Base-by-base conservation (phyloP, 1,140 invertebrate species). In the Berghia stephanieae region DNA sequence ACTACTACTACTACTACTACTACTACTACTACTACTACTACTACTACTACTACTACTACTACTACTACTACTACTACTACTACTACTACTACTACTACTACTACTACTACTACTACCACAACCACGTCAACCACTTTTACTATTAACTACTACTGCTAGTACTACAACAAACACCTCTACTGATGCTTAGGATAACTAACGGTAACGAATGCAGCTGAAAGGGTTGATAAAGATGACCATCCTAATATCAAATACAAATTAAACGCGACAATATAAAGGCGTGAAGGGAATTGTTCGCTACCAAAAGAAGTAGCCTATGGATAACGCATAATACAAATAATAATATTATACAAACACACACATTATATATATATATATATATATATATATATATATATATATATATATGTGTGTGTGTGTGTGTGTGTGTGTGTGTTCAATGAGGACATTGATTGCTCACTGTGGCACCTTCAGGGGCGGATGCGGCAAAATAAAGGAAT, bases 1-100 rank as follows among this genome's bases (percentile, higher is more conserved):
- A 52, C 70, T 24, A 24, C 2, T 55, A 46, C 34, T 55, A 52
- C 46, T 73, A 21, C 71, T 73, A 27, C 36, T 73, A 46, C 43
- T 55, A 1, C 46, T 63, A 46, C 46, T 55, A 1, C 46, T 63
- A 31, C 49, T 55, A 52, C 46, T 73, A 46, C 71, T 55, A 1
- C 46, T 73, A 46, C 1, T 55, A 21, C 46, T 63, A 46, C 71
- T 73, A 1, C 46, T 73, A 31, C n/a, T 55, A 27, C 46, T 73
- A 46, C 49, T 73, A 31, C 46, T 55, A 46, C 71, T 55, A 21
- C 2, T 63, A 13, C 49, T 27, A 1, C 46, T 55, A 46, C 71
- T 34, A 31, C 46, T 73, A 34, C 71, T 34, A 16, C 36, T 69
- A 69, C 71, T 73, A 21, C 34, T 55, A 52, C 46, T 73, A 27